A percentile compares a stretch with the other conserved stretches of the same genome.
Conservation (phyloP, 2,888 invertebrate genomes). For the Dryocosmus kuriphilus region DNA sequence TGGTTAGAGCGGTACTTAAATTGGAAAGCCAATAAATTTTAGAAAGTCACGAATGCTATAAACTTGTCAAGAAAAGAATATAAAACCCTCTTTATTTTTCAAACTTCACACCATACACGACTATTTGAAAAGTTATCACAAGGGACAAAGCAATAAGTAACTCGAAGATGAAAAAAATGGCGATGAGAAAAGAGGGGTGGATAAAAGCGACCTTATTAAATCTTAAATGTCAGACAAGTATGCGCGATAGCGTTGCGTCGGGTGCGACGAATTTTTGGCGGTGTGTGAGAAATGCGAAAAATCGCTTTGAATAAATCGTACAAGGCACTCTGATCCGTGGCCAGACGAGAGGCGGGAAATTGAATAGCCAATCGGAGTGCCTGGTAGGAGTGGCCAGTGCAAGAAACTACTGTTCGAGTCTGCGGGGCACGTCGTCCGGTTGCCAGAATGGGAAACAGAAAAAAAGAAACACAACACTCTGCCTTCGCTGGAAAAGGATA, state of each 20-base stretch:
- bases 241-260: slow-evolving; percentile 33
- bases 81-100: background rate
- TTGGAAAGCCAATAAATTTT: background rate
- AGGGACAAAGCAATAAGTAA: background rate
- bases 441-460: slow-evolving; percentile 45
- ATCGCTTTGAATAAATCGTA: slow-evolving; percentile 64
- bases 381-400: slow-evolving; percentile 46
- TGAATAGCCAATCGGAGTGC: slow-evolving; percentile 46
- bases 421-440: slow-evolving; percentile 55
- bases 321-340: slow-evolving; percentile 56
- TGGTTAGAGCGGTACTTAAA: background rate
- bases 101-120: background rate
- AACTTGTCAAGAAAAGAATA: background rate
- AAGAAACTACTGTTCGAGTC: slow-evolving; percentile 52
- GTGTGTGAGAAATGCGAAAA: slow-evolving; percentile 65
- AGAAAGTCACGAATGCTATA: background rate
- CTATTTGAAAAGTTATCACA: slow-evolving; percentile 2
- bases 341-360: slow-evolving; percentile 49
- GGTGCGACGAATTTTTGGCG: slow-evolving; percentile 38
- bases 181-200: background rate
- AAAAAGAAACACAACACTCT: slow-evolving; percentile 1
- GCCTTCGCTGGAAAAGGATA: slow-evolving; percentile 43
- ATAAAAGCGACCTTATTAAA: slow-evolving; percentile 58
- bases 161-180: background rate
- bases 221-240: slow-evolving; percentile 46